A percentile compares a stretch with the other conserved stretches of the same genome.
phyloP scores from a whole-genome alignment of 1,140 invertebrate species.

The Berghia stephanieae region DNA sequence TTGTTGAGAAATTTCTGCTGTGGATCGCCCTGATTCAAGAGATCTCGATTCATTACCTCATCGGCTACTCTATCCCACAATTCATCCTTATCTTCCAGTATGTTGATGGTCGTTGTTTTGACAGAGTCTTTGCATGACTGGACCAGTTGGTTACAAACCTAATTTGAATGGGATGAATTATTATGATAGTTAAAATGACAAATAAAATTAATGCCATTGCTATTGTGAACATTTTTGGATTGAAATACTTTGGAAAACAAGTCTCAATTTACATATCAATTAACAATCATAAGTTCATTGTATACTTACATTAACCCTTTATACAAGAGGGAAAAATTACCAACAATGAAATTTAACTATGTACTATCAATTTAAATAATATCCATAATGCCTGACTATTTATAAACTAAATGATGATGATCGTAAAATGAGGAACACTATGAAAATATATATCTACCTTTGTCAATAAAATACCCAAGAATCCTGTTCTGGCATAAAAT shows the following conservation, averaged over 20 bases:
- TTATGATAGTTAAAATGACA: neutral
- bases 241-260: no score
- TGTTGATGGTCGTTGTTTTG: constrained; percentile 52
- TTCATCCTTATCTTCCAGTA: constrained; percentile 54
- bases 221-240: no score
- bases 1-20: constrained; percentile 51
- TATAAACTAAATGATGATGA: no score
- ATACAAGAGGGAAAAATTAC: no score
- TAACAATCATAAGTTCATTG: no score
- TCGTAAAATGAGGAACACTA: no score
- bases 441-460: no score
- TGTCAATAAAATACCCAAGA: constrained; percentile 63
- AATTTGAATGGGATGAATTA: constrained; percentile 26
- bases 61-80: constrained; percentile 58
- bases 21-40: constrained; percentile 40
- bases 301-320: no score
- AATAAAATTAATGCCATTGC: neutral
- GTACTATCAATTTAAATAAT: no score
- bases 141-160: constrained; percentile 66
- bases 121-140: constrained; percentile 65
- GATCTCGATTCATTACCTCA: constrained; percentile 54
- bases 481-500: constrained; percentile 63
- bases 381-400: no score
- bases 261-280: no score
- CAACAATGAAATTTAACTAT: no score